Evolutionary conservation across 2,113 vertebrate species (phyloP).

Genomic region (Cheilinus undulatus): DNA sequence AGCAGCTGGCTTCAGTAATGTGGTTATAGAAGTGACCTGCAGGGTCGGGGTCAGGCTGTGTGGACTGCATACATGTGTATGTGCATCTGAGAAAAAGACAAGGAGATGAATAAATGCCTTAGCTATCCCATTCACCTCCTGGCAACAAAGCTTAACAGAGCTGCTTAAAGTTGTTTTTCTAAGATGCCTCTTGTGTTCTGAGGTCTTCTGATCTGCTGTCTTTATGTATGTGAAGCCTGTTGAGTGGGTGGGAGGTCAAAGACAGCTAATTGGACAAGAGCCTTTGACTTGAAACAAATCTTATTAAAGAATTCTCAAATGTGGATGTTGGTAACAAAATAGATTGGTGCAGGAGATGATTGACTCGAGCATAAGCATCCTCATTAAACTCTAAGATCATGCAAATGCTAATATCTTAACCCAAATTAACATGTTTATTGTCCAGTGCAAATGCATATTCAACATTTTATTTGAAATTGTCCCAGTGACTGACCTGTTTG

Average conservation of each 20-base stretch:
- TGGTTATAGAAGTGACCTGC: slow-evolving; percentile 89
- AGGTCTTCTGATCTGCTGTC: slow-evolving; percentile 43
- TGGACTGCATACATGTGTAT: slow-evolving; percentile 72
- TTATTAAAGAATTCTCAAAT: slow-evolving; percentile 71
- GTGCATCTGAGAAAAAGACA: slow-evolving; percentile 62
- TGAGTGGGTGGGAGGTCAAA: slow-evolving; percentile 70
- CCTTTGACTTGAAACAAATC: slow-evolving; percentile 71
- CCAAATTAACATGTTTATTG: slow-evolving; percentile 78
- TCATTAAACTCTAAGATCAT: slow-evolving; percentile 75
- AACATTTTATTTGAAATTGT: slow-evolving; percentile 80
- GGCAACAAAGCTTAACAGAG: slow-evolving; percentile 66
- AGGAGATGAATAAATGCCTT: slow-evolving; percentile 46
- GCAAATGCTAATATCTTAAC: slow-evolving; percentile 77
- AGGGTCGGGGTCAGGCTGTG: slow-evolving; percentile 88
- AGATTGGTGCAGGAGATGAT: slow-evolving; percentile 53
- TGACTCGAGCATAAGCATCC: slow-evolving; percentile 71
- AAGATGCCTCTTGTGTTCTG: slow-evolving; percentile 65
- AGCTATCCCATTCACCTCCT: slow-evolving; percentile 65
- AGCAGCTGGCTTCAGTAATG: slow-evolving; percentile 96
- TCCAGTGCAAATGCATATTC: slow-evolving; percentile 76
- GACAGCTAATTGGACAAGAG: slow-evolving; percentile 76
- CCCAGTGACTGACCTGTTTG: slow-evolving; percentile 81
- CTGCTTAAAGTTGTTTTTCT: slow-evolving; percentile 69
- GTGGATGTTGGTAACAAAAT: slow-evolving; percentile 69
- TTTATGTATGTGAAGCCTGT: slow-evolving; percentile 49